Evolutionary conservation across 2,113 vertebrate genomes (phyloP), one percentile per base, ranked within the genome.

Genomic region (Sciurus niger): DNA sequence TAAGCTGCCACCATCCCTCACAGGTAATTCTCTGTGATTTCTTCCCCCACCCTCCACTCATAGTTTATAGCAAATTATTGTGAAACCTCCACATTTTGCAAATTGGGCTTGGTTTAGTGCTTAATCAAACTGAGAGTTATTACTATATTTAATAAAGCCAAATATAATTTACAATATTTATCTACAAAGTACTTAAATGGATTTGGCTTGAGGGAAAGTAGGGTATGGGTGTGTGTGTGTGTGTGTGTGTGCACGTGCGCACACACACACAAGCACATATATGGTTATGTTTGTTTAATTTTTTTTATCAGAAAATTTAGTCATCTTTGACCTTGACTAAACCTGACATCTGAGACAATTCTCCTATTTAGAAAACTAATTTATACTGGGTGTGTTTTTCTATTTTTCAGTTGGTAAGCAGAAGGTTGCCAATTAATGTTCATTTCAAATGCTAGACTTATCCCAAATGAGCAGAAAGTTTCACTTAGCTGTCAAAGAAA

Each of bases 321-420:
- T 82, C 85, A 60, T 68, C 84, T 93, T 92, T 91, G 22, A 53
- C 78, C 43, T 93, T 76, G 7, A 53, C 65, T 79, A 92, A 92
- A 25, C 30, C 67, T 89, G 76, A 91, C 43, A 32, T 70, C 32
- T 53, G 17, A 94, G 48, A 83, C 30, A 53, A 70, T 78, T 95
- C 43, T 83, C 63, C 73, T 91, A 20, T 88, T 72, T 67, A 73
- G 28, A 90, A 95, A 94, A 79, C 34, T 68, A 89, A 93, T 73
- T 89, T 88, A 58, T 58, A 22, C 58, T 74, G 13, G 32, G 22
- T 53, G 9, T 60, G 10, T 85, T 95, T 94, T 94, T 76, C 78
- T 30, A 5, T 63, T 48, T 92, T 82, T n/a, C 30, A 37, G 63
- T 65, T 84, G 9, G 73, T 73, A 78, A 96, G 9, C 51, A 90